Evolutionary conservation across 2,797 vertebrate genomes (phyloP).

Genomic region (Coreius guichenoti): DNA sequence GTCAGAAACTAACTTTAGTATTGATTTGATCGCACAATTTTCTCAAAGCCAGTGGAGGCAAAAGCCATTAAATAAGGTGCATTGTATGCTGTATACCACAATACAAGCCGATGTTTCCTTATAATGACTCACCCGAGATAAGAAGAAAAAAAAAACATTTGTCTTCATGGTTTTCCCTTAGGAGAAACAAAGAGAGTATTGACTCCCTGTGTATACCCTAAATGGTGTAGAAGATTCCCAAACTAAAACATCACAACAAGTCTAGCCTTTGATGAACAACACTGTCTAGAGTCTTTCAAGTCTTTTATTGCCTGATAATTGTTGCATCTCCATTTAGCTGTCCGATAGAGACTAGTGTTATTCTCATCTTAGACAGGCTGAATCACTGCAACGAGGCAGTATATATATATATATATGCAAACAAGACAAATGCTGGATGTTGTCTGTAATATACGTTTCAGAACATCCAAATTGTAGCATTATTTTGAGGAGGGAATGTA

Average conservation of each 20-base stretch:
- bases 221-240: conserved; percentile 5
- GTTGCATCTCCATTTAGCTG: not conserved
- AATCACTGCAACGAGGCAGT: conserved; percentile 1
- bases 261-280: conserved; percentile 35
- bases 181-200: conserved; percentile 24
- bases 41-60: conserved; percentile 32
- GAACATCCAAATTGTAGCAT: not conserved
- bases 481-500: not conserved
- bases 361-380: conserved; percentile 11
- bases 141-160: not conserved
- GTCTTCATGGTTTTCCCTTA: conserved; percentile 5
- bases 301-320: conserved; percentile 36
- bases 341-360: not conserved
- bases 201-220: not conserved
- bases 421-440: not conserved
- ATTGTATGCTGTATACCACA: conserved; percentile 25
- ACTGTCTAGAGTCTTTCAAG: not conserved
- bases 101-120: conserved; percentile 20
- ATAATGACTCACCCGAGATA: conserved; percentile 32
- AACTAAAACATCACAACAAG: conserved; percentile 12
- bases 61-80: conserved; percentile 38
- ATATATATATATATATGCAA: not conserved
- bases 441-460: not conserved
- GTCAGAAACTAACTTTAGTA: conserved; percentile 35
- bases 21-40: conserved; percentile 43